These are phyloP conservation scores for Pseudotriccus pelzelni DNA, from an alignment of 2,797 vertebrate genomes.

Conservation along the genomic window DNA sequence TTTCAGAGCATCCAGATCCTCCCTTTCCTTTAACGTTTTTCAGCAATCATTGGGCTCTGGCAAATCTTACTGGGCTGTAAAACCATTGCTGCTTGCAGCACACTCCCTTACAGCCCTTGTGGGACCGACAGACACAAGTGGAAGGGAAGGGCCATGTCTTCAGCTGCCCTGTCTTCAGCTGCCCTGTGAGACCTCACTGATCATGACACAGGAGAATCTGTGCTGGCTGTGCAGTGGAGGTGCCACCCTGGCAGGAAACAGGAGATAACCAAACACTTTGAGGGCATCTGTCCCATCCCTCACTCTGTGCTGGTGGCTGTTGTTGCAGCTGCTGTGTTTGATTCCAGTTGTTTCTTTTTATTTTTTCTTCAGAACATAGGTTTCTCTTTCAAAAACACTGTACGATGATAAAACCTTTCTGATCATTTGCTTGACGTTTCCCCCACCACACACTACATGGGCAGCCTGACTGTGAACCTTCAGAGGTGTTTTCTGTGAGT, in stretches of 20 bases:
- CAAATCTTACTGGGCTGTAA: neutral
- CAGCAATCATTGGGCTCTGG: neutral
- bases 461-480: neutral
- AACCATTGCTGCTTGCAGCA: neutral
- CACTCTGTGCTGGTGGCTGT: rapidly evolving
- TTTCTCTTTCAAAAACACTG: neutral
- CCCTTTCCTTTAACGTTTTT: neutral
- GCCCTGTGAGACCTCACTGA: neutral
- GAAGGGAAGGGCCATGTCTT: neutral
- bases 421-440: neutral
- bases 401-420: neutral
- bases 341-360: neutral
- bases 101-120: neutral
- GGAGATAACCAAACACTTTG: neutral
- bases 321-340: neutral
- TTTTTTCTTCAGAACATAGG: neutral
- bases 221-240: neutral
- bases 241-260: neutral
- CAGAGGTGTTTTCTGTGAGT: neutral
- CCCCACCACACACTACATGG: rapidly evolving
- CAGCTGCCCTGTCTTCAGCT: neutral
- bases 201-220: rapidly evolving
- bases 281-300: neutral
- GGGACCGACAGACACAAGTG: rapidly evolving
- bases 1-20: neutral